These are phyloP conservation scores for Pitangus sulphuratus DNA, from an alignment of 2,797 vertebrate genomes.

Conservation along the genomic window DNA sequence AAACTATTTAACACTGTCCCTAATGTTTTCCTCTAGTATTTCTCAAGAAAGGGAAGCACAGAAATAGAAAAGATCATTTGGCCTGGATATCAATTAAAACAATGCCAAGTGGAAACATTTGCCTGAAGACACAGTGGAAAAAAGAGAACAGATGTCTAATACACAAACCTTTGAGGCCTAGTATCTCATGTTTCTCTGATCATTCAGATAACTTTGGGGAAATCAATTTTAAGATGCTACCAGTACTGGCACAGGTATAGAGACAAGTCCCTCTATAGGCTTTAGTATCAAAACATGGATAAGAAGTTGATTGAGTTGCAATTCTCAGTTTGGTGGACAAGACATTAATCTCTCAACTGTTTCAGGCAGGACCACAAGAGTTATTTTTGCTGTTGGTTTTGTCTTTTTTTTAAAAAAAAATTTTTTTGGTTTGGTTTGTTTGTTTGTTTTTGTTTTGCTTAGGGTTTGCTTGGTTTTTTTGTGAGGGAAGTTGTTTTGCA, in stretches of 20 bases:
- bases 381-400: not conserved
- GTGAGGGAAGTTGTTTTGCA: not conserved
- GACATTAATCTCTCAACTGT: not conserved
- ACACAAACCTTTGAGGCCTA: not conserved
- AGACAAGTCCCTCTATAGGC: accelerated
- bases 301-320: not conserved
- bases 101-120: not conserved
- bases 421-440: not conserved
- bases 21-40: not conserved
- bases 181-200: not conserved
- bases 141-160: not conserved
- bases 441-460: not conserved
- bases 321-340: not conserved
- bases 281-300: not conserved
- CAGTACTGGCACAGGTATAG: not conserved
- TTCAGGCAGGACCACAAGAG: not conserved
- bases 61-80: not conserved
- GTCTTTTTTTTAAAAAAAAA: not conserved
- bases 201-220: not conserved
- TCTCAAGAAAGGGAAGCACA: not conserved
- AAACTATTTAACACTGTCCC: not conserved
- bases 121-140: not conserved
- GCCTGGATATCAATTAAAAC: not conserved
- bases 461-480: not conserved
- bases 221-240: not conserved